Conservation (phyloP, 2,113 vertebrate genomes). For the Chaetodon trifascialis region DNA sequence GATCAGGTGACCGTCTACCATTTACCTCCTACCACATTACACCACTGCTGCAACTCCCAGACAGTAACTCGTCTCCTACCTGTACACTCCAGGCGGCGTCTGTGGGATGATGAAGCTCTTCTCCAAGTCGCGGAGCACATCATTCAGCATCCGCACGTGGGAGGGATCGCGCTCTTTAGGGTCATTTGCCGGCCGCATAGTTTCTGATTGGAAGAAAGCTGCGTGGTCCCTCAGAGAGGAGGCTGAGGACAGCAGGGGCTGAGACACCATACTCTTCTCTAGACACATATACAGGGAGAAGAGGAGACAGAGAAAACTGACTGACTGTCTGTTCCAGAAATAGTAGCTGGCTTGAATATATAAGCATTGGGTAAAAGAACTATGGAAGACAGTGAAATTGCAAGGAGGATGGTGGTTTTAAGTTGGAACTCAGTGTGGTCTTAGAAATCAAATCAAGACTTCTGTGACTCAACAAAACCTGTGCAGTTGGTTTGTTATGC, state of each 20-base stretch:
- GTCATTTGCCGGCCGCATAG: conserved; percentile 96
- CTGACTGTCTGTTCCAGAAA: too few relatives aligned
- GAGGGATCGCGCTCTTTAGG: conserved; percentile 88
- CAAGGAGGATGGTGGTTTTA: too few relatives aligned
- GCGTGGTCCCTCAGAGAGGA: conserved; percentile 86
- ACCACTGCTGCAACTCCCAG: neutral
- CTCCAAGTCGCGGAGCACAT: conserved; percentile 91
- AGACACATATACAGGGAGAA: neutral
- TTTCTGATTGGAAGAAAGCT: conserved; percentile 92
- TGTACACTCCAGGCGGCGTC: conserved; percentile 90
- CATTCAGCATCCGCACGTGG: conserved; percentile 95
- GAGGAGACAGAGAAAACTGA: neutral
- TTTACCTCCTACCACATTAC: neutral
- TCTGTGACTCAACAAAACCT: neutral
- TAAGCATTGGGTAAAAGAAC: neutral
- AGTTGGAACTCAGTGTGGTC: neutral
- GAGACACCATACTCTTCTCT: conserved; percentile 78
- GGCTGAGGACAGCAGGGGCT: conserved; percentile 82
- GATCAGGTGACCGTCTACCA: too few relatives aligned
- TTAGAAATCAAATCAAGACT: too few relatives aligned
- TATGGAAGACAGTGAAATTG: too few relatives aligned
- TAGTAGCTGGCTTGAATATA: neutral
- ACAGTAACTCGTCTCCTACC: conserved; percentile 79
- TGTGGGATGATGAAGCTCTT: conserved; percentile 88
- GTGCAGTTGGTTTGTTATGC: neutral